Conservation (phyloP, 2,113 vertebrate species). For the Sitta europaea region DNA sequence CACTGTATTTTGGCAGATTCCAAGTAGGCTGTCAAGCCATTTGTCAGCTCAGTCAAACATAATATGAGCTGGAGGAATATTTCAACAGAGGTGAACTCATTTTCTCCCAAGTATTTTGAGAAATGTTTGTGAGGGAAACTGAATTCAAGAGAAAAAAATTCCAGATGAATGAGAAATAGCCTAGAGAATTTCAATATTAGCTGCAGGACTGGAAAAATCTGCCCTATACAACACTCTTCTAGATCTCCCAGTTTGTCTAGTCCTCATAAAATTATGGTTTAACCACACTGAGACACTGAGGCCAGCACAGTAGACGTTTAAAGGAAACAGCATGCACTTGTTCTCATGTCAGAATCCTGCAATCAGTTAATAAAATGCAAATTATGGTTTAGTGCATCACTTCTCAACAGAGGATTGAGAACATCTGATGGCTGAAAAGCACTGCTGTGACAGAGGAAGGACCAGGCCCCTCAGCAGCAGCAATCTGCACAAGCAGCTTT, state of each 20-base stretch:
- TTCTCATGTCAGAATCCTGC: background rate
- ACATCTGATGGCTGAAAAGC: background rate
- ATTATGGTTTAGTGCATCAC: background rate
- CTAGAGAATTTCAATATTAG: background rate
- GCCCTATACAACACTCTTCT: background rate
- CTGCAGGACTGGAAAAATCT: background rate
- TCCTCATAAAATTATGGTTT: background rate
- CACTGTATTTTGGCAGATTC: constrained; percentile 45
- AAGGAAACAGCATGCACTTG: background rate
- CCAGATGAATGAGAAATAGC: background rate
- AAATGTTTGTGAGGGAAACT: background rate
- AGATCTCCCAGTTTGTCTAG: background rate
- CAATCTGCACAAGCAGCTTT: background rate
- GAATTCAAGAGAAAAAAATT: background rate
- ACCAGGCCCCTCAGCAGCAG: background rate
- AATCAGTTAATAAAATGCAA: background rate
- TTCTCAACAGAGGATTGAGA: background rate
- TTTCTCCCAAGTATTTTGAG: background rate
- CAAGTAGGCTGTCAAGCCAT: constrained; percentile 29
- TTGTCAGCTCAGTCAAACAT: constrained; percentile 51
- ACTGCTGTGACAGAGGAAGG: background rate
- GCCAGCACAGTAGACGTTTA: background rate
- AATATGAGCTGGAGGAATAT: constrained; percentile 6
- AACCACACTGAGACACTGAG: background rate
- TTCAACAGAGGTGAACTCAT: constrained; percentile 2